Conservation (phyloP, 2,113 vertebrate genomes). For the Mobula birostris region DNA sequence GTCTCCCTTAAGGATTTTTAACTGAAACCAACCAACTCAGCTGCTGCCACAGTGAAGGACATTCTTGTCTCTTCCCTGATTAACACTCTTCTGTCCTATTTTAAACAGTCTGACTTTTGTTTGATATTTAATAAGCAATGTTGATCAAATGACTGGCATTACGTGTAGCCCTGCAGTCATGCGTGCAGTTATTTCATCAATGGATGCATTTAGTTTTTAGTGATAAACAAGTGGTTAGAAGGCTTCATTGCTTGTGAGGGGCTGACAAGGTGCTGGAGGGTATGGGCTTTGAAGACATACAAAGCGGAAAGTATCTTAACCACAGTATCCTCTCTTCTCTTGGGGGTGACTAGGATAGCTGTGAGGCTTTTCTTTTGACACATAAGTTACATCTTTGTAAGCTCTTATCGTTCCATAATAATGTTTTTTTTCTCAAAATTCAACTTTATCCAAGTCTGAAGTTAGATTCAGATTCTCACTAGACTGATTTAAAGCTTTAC, state of each 20-base stretch:
- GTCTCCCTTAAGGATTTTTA: neutral
- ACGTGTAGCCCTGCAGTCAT: slow-evolving; percentile 20
- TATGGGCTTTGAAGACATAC: neutral
- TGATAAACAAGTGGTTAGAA: slow-evolving; percentile 35
- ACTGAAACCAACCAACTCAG: slow-evolving; percentile 24
- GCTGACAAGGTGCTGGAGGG: slow-evolving; percentile 35
- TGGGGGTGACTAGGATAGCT: slow-evolving; percentile 11
- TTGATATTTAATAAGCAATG: slow-evolving; percentile 36
- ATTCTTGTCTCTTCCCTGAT: slow-evolving; percentile 27
- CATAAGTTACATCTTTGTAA: slow-evolving; percentile 17
- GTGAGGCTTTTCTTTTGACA: neutral
- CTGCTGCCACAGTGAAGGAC: slow-evolving; percentile 16
- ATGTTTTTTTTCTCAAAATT: neutral
- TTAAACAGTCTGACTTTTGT: slow-evolving; percentile 35
- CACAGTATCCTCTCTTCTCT: slow-evolving; percentile 33
- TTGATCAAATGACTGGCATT: slow-evolving; percentile 36
- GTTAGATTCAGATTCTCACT: neutral
- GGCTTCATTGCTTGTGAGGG: slow-evolving; percentile 25
- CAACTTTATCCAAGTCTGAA: neutral
- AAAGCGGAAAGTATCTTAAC: slow-evolving; percentile 24
- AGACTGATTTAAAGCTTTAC: neutral
- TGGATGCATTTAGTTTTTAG: slow-evolving; percentile 30
- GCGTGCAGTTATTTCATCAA: slow-evolving; percentile 36
- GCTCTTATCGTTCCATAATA: neutral
- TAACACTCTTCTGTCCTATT: slow-evolving; percentile 36